Percentiles rank a stretch among this genome's conserved stretches.
These are phyloP conservation scores for Semicossyphus pulcher DNA, from an alignment of 2,113 vertebrate genomes.

Conservation along the genomic window DNA sequence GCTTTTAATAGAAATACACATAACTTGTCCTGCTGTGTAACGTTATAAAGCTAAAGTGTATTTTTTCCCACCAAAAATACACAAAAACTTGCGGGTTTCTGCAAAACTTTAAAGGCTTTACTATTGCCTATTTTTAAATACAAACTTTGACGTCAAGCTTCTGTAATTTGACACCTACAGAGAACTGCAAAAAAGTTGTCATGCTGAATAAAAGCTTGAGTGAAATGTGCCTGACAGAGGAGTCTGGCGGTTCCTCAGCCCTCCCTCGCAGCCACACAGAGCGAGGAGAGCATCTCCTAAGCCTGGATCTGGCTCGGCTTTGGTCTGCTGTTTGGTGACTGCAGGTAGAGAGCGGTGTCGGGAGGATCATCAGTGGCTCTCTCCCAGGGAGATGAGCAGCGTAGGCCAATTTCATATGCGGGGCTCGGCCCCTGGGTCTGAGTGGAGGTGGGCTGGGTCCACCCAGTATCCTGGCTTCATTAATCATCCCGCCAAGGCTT, in stretches of 20 bases:
- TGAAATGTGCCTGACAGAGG: slow-evolving; percentile 48
- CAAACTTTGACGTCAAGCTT: not conserved
- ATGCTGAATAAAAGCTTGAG: not conserved
- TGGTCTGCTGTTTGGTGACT: slow-evolving; percentile 74
- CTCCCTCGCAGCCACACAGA: slow-evolving; percentile 48
- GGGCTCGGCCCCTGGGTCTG: slow-evolving; percentile 94
- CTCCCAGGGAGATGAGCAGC: slow-evolving; percentile 82
- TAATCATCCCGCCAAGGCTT: slow-evolving; percentile 99
- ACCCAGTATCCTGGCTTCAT: slow-evolving; percentile 97
- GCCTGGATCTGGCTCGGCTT: slow-evolving; percentile 76
- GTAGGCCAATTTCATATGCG: slow-evolving; percentile 91
- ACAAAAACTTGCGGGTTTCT: too few relatives aligned
- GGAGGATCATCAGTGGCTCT: slow-evolving; percentile 72
- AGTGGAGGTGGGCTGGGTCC: slow-evolving; percentile 98
- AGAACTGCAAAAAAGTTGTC: slow-evolving; percentile 13
- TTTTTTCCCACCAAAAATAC: slow-evolving; percentile 4
- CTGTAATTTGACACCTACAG: not conserved
- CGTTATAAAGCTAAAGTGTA: not conserved
- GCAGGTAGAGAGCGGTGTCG: slow-evolving; percentile 58
- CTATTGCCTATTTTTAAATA: not conserved
- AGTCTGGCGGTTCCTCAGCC: slow-evolving; percentile 48
- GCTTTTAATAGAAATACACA: slow-evolving; percentile 43
- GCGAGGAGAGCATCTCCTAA: slow-evolving; percentile 61
- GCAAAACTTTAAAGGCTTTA: not conserved
- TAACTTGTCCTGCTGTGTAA: not conserved